phyloP scores from a whole-genome alignment of 64 coral and sea anemone species.

The Actinia tenebrosa region DNA sequence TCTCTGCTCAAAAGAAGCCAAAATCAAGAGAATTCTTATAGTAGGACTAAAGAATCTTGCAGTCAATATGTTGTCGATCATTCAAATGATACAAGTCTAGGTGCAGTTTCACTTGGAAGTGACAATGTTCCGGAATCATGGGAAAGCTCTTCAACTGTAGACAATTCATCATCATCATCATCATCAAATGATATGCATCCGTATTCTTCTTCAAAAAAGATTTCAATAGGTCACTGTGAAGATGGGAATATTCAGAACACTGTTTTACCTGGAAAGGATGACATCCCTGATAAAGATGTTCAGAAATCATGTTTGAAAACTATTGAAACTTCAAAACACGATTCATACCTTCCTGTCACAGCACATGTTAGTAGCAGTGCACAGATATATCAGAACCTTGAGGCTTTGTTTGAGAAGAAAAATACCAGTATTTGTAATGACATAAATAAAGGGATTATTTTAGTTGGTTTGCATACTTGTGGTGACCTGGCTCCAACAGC shows the following conservation, averaged over 20 bases:
- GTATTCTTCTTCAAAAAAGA: not conserved
- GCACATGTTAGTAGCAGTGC: constrained; percentile 18
- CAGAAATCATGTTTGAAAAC: not conserved
- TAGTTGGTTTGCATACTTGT: constrained; percentile 83
- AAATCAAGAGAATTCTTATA: not conserved
- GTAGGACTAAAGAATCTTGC: too few species aligned
- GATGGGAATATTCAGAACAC: not conserved
- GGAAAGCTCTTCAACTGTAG: not conserved
- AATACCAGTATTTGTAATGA: not conserved
- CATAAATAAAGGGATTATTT: constrained; percentile 5
- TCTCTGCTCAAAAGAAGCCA: constrained; percentile 33
- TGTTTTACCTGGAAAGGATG: not conserved
- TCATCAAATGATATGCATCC: not conserved
- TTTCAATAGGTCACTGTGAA: not conserved
- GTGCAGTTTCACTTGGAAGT: not conserved
- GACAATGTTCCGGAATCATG: not conserved
- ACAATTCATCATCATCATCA: not conserved
- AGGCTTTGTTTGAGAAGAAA: not conserved
- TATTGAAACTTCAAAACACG: not conserved
- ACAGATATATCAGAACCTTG: constrained; percentile 5
- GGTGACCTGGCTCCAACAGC: constrained; percentile 72
- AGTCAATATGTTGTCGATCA: not conserved
- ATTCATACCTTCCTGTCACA: constrained; percentile 41
- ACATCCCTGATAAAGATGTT: not conserved
- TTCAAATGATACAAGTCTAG: not conserved